These are phyloP conservation scores for Nephrotoma flavescens DNA, from an alignment of 2,888 invertebrate genomes.

Conservation along the genomic window DNA sequence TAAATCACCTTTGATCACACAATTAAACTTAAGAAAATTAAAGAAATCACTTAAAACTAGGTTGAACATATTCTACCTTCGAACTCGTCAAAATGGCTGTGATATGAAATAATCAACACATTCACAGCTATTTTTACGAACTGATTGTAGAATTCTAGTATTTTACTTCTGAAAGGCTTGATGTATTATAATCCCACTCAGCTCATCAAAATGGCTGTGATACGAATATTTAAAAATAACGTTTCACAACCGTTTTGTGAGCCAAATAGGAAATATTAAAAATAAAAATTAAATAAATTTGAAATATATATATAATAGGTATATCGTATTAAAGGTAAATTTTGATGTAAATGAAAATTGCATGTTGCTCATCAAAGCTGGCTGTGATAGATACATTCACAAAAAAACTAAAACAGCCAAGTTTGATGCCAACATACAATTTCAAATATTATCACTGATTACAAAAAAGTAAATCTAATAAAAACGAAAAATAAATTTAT, in stretches of 20 bases:
- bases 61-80: conserved; percentile 21
- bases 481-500: neutral
- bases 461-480: neutral
- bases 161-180: conserved; percentile 10
- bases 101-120: conserved; percentile 30
- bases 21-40: neutral
- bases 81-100: conserved; percentile 35
- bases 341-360: conserved; percentile 11
- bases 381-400: conserved; percentile 30
- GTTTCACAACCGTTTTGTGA: conserved; percentile 33
- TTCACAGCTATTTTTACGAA: conserved; percentile 15
- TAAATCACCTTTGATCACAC: too few relatives aligned
- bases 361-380: conserved; percentile 33
- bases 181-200: conserved; percentile 14
- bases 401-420: conserved; percentile 15
- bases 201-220: conserved; percentile 35
- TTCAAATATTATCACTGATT: neutral
- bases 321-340: neutral
- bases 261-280: conserved; percentile 21
- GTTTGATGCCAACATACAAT: conserved; percentile 5
- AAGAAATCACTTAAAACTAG: neutral
- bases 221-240: conserved; percentile 23
- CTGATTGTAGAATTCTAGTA: neutral
- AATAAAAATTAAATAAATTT: neutral
- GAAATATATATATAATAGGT: too few relatives aligned